These are phyloP conservation scores for Calliscelio sp. DNA, from an alignment of 2,888 invertebrate genomes.

Conservation along the genomic window DNA sequence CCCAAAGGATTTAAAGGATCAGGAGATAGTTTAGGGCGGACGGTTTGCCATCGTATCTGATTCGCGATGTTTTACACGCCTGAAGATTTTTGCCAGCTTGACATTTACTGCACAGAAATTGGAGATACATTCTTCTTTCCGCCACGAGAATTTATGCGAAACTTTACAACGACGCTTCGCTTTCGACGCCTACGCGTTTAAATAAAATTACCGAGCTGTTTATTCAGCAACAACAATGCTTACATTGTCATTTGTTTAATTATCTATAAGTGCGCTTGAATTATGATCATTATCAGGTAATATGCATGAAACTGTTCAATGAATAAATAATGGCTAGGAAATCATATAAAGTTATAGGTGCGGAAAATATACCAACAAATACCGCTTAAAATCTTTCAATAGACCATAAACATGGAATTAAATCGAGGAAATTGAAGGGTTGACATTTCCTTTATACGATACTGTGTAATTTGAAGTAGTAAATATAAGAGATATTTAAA, in stretches of 20 bases:
- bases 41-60: slow-evolving; percentile 57
- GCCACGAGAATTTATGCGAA: slow-evolving; percentile 70
- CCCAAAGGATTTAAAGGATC: slow-evolving; percentile 51
- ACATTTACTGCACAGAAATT: slow-evolving; percentile 73
- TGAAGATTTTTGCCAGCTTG: slow-evolving; percentile 69
- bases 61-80: slow-evolving; percentile 68
- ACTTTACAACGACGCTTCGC: slow-evolving; percentile 65
- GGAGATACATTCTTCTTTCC: slow-evolving; percentile 71
- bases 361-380: not conserved
- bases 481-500: too few species aligned
- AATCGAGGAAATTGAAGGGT: too few species aligned
- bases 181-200: slow-evolving; percentile 65
- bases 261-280: slow-evolving; percentile 38
- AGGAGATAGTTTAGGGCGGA: slow-evolving; percentile 66
- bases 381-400: too few species aligned
- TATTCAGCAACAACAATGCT: slow-evolving; percentile 57
- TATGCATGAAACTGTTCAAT: slow-evolving; percentile 4
- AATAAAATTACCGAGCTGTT: slow-evolving; percentile 57
- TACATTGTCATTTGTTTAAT: slow-evolving; percentile 52
- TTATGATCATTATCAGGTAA: slow-evolving; percentile 38
- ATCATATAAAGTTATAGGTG: not conserved
- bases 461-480: too few species aligned
- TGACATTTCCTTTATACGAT: too few species aligned
- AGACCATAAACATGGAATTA: too few species aligned
- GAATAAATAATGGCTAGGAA: not conserved